These are phyloP conservation scores for Tachycineta bicolor DNA, from an alignment of 2,113 vertebrate genomes.

Conservation along the genomic window DNA sequence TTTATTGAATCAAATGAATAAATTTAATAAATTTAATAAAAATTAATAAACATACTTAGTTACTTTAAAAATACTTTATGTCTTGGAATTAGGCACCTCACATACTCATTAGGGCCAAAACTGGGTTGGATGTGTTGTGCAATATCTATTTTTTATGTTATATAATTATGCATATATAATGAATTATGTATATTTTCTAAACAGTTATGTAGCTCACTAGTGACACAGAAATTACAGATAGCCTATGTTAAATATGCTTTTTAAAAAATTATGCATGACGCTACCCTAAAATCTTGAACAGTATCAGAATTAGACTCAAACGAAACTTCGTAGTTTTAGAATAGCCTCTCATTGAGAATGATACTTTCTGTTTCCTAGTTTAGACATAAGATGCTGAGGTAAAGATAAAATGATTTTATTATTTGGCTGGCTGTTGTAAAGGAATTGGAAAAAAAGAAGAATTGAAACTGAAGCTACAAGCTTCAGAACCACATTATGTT, in stretches of 20 bases:
- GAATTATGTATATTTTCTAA: constrained; percentile 13
- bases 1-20: too few species aligned
- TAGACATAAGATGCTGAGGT: neutral
- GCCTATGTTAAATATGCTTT: neutral
- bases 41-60: neutral
- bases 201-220: neutral
- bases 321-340: neutral
- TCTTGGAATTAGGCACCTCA: neutral
- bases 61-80: neutral
- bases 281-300: neutral
- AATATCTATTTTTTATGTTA: neutral
- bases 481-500: neutral
- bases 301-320: neutral
- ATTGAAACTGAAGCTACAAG: neutral
- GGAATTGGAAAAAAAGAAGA: neutral
- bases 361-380: neutral
- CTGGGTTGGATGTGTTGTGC: neutral
- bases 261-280: neutral
- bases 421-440: neutral
- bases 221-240: constrained; percentile 32
- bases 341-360: neutral
- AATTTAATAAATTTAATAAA: too few species aligned
- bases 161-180: constrained; percentile 14
- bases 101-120: neutral
- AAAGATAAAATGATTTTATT: neutral